Evolutionary conservation across 64 coral and sea anemone species (phyloP).

Genomic region (Exaiptasia diaphana): DNA sequence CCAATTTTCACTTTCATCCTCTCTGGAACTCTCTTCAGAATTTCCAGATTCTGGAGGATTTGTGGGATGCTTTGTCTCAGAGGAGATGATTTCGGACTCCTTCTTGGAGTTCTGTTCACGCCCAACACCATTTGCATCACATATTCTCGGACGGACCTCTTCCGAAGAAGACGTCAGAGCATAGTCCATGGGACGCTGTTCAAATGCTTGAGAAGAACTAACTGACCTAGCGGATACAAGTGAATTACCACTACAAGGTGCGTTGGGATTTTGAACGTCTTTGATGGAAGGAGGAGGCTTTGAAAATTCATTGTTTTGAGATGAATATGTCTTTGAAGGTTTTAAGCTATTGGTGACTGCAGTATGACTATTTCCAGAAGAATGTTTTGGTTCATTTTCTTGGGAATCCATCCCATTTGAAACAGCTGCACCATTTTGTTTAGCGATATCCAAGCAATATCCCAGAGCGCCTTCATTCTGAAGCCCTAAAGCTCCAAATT

Average conservation of each 20-base stretch:
- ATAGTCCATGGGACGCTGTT: conserved; percentile 2
- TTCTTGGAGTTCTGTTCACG: not conserved
- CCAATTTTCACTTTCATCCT: conserved; percentile 8
- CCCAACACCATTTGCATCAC: not conserved
- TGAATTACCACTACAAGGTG: not conserved
- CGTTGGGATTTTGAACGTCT: not conserved
- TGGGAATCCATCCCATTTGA: not conserved
- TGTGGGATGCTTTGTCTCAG: not conserved
- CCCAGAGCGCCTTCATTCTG: conserved; percentile 68
- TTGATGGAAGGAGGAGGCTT: no score
- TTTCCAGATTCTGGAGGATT: not conserved
- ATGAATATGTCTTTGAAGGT: not conserved
- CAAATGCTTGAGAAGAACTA: conserved; percentile 12
- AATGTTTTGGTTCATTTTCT: not conserved
- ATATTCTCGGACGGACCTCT: no score
- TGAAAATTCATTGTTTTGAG: not conserved
- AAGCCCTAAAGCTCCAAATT: conserved; percentile 71
- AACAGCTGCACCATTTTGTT: not conserved
- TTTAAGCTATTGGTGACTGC: not conserved
- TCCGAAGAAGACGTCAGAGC: not conserved
- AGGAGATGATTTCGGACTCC: not conserved
- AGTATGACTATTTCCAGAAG: not conserved
- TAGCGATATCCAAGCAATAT: not conserved
- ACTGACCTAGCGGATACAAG: not conserved
- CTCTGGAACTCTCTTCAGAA: no score